These are phyloP conservation scores for Lutraria lutraria DNA, from an alignment of 2,888 invertebrate species.

Conservation along the genomic window DNA sequence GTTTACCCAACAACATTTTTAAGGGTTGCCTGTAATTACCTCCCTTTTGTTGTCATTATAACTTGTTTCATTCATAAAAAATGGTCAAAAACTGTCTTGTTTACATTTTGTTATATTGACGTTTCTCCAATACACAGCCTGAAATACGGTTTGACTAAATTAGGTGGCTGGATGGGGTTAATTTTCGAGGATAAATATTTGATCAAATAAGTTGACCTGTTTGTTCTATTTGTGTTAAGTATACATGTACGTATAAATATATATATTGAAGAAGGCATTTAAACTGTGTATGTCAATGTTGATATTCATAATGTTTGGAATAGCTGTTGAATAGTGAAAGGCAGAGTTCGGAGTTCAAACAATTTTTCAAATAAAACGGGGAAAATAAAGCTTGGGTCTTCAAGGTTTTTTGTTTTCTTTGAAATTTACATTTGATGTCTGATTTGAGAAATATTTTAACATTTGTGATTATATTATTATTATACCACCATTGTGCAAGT, in stretches of 20 bases:
- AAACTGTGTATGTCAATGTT: constrained; percentile 12
- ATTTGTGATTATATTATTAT: no score
- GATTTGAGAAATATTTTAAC: no score
- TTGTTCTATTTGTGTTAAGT: neutral
- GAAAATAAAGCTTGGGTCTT: no score
- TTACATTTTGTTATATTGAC: constrained; percentile 18
- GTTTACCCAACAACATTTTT: no score
- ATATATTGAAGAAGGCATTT: neutral
- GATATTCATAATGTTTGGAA: constrained; percentile 1
- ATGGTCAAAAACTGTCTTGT: neutral
- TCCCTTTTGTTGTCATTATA: constrained; percentile 4
- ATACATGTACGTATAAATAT: constrained; percentile 21
- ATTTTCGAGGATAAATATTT: constrained; percentile 22
- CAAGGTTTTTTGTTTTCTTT: no score
- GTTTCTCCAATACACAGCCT: neutral
- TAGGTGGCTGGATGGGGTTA: constrained; percentile 11
- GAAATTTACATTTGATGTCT: no score
- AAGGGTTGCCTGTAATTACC: no score
- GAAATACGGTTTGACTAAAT: neutral
- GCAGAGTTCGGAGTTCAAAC: neutral
- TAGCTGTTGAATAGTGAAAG: neutral
- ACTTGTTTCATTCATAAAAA: constrained; percentile 17
- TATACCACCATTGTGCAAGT: no score
- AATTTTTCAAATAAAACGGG: no score
- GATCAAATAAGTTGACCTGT: neutral